Percentiles rank a stretch among this genome's conserved stretches.
These are phyloP conservation scores for Noctua comes DNA, from an alignment of 2,888 invertebrate genomes.

Conservation along the genomic window DNA sequence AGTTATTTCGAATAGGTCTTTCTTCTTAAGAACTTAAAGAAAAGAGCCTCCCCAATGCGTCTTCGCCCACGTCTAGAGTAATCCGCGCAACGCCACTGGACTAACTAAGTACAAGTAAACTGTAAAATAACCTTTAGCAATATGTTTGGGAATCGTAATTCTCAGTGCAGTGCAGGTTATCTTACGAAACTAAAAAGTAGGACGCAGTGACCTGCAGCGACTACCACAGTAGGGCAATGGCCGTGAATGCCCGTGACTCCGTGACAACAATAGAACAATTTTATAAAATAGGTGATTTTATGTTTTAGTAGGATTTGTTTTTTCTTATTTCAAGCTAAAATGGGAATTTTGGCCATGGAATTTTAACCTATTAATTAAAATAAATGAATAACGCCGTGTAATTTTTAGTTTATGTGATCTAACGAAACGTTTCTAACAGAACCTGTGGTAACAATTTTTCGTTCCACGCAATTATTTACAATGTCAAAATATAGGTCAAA, in stretches of 20 bases:
- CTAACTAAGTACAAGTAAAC: background rate
- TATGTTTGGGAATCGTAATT: conserved; percentile 6
- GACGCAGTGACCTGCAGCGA: conserved; percentile 16
- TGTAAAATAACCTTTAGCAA: background rate
- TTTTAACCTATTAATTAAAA: background rate
- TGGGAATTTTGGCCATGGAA: background rate
- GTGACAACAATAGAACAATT: conserved; percentile 10
- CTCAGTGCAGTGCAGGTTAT: background rate
- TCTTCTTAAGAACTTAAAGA: too few relatives aligned
- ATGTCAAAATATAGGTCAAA: background rate
- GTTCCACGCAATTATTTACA: background rate
- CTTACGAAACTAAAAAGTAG: conserved; percentile 28
- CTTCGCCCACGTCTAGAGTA: too few relatives aligned
- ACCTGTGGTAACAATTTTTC: conserved; percentile 21
- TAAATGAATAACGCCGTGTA: background rate
- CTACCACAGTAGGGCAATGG: conserved; percentile 11
- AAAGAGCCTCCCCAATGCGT: too few relatives aligned
- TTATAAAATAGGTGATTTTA: background rate
- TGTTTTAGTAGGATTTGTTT: background rate
- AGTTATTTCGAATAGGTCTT: too few relatives aligned
- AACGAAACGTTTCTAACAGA: background rate
- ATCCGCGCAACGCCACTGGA: background rate
- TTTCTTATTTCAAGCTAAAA: background rate
- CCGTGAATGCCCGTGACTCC: conserved; percentile 16
- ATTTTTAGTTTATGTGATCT: background rate